Percentiles rank a stretch among this genome's conserved stretches.
Conservation (phyloP, 2,797 vertebrate species). For the Choloepus didactylus region DNA sequence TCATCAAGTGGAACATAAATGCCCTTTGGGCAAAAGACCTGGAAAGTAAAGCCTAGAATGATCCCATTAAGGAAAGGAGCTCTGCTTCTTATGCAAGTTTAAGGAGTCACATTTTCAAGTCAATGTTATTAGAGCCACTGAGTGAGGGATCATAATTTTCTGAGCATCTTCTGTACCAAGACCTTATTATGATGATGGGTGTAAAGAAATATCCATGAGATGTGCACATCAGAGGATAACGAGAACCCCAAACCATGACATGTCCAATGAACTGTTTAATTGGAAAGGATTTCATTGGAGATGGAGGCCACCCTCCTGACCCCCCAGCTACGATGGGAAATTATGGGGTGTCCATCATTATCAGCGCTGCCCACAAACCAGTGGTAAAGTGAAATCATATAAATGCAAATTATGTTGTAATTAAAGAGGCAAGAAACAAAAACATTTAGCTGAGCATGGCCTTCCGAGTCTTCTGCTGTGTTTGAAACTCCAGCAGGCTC, state of each 20-base stretch:
- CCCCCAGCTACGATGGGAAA: constrained; percentile 61
- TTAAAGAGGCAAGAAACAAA: constrained; percentile 77
- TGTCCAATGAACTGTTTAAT: constrained; percentile 83
- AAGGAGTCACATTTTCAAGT: constrained; percentile 70
- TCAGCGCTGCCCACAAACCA: constrained; percentile 36
- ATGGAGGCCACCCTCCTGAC: constrained; percentile 15
- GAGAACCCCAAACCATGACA: constrained; percentile 76
- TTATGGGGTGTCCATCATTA: constrained; percentile 62
- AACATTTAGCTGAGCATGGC: constrained; percentile 51
- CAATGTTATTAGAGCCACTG: constrained; percentile 66
- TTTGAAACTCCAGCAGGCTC: constrained; percentile 43
- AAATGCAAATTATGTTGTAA: constrained; percentile 82
- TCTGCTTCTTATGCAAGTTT: constrained; percentile 19
- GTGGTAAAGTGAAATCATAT: constrained; percentile 74
- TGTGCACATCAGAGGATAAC: constrained; percentile 67
- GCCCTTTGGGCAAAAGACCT: constrained; percentile 35
- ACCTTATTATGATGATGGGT: constrained; percentile 64
- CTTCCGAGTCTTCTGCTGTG: constrained; percentile 50
- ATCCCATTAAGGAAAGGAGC: constrained; percentile 54
- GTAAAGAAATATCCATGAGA: constrained; percentile 69
- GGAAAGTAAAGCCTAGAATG: constrained; percentile 33
- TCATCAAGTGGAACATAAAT: constrained; percentile 11
- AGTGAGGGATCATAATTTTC: constrained; percentile 52
- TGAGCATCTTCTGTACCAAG: background rate
- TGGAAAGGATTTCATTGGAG: constrained; percentile 78